Evolutionary conservation across 2,888 invertebrate species (phyloP).

Genomic region (Hypercompe scribonia): DNA sequence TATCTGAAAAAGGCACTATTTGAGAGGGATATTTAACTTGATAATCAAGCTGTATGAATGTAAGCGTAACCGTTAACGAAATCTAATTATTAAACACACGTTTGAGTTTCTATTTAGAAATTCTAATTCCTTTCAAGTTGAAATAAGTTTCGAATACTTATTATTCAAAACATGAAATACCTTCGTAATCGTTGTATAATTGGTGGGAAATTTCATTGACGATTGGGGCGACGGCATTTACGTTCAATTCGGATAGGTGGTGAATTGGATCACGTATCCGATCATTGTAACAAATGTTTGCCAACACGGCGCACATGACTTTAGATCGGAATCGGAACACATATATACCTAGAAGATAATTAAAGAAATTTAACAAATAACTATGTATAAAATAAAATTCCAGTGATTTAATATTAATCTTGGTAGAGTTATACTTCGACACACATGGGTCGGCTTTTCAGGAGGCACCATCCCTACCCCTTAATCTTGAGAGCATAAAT

Average conservation of each 20-base stretch:
- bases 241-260: slow-evolving; percentile 21
- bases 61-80: too few relatives aligned
- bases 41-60: background rate
- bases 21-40: background rate
- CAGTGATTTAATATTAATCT: too few relatives aligned
- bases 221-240: slow-evolving; percentile 22
- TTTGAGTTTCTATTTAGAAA: slow-evolving; percentile 4
- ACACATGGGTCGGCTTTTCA: too few relatives aligned
- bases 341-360: background rate
- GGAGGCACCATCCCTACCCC: too few relatives aligned
- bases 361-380: background rate
- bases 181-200: slow-evolving; percentile 29
- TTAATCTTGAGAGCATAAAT: too few relatives aligned
- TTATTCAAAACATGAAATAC: slow-evolving; percentile 12
- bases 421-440: too few relatives aligned
- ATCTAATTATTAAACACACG: background rate
- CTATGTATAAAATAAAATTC: too few relatives aligned
- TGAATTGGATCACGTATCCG: slow-evolving; percentile 40
- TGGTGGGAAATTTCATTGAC: slow-evolving; percentile 26
- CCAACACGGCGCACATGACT: background rate
- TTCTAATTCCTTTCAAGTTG: slow-evolving; percentile 1
- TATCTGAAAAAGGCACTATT: background rate
- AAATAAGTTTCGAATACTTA: slow-evolving; percentile 3
- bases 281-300: slow-evolving; percentile 43
- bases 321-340: background rate